These are phyloP conservation scores for Verasper variegatus DNA, from an alignment of 2,113 vertebrate species.

Conservation along the genomic window DNA sequence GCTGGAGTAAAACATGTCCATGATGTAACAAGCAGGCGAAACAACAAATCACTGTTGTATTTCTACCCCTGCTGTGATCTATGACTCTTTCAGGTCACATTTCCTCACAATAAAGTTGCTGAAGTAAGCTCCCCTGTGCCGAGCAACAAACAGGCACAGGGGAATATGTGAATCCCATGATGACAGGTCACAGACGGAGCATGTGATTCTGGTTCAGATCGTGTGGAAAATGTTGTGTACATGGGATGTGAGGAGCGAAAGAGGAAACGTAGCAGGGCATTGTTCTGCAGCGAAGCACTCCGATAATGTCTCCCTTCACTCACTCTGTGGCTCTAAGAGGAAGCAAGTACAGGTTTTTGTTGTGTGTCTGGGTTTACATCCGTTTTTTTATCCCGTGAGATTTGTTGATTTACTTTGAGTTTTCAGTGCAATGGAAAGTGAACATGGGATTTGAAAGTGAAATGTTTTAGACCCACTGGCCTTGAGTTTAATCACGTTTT, in stretches of 20 bases:
- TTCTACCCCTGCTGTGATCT: conserved; percentile 12
- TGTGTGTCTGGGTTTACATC: conserved; percentile 46
- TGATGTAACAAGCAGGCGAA: conserved; percentile 3
- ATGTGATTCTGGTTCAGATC: conserved; percentile 50
- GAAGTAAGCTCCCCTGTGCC: conserved; percentile 32
- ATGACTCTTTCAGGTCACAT: conserved; percentile 25
- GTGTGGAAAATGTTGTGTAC: neutral
- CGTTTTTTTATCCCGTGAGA: conserved; percentile 19
- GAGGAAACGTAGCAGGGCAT: neutral
- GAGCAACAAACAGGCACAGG: conserved; percentile 17
- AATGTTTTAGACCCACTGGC: no score
- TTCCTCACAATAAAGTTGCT: conserved; percentile 31
- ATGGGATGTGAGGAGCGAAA: neutral
- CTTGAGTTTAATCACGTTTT: neutral
- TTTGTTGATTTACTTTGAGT: conserved; percentile 32
- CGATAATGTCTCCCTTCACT: no score
- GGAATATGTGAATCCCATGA: conserved; percentile 47
- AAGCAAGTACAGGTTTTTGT: conserved; percentile 30
- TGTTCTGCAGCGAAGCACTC: neutral
- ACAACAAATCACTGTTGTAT: conserved; percentile 1
- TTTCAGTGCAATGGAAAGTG: conserved; percentile 53
- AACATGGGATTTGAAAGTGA: conserved; percentile 64
- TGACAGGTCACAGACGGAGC: conserved; percentile 42
- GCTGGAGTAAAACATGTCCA: conserved; percentile 22
- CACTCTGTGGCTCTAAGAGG: conserved; percentile 6